These are phyloP conservation scores for Hirundo rustica DNA, from an alignment of 2,797 vertebrate genomes.

Conservation along the genomic window DNA sequence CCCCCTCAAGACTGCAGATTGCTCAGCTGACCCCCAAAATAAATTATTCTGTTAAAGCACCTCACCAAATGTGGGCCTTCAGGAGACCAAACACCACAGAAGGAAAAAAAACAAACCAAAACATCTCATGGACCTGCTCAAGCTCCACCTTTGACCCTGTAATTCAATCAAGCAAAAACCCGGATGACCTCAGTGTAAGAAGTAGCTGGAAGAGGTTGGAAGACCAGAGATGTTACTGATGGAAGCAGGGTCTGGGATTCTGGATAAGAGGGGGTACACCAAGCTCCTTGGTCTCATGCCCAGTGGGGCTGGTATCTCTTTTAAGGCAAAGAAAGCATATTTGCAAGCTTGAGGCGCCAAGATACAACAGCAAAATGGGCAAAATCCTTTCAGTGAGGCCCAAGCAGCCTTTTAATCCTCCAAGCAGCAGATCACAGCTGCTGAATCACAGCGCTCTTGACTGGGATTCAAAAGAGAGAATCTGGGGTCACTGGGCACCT, in stretches of 20 bases:
- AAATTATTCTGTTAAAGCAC: not conserved
- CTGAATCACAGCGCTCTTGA: not conserved
- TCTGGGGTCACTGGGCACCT: constrained; percentile 5
- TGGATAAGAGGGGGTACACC: too few species aligned
- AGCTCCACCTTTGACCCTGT: not conserved
- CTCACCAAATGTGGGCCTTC: not conserved
- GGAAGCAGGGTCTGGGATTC: not conserved
- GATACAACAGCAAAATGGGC: not conserved
- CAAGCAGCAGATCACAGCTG: constrained; percentile 31
- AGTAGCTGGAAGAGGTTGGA: not conserved
- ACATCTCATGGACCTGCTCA: not conserved
- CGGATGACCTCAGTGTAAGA: not conserved
- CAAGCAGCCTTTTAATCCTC: constrained; percentile 33
- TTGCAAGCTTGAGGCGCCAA: not conserved
- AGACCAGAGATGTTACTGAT: not conserved
- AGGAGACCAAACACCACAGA: not conserved
- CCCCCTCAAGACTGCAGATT: not conserved
- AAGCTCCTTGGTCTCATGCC: not conserved
- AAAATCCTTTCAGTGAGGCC: not conserved
- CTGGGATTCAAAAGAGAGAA: constrained; percentile 12
- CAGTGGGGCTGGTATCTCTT: not conserved
- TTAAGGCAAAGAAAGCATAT: not conserved
- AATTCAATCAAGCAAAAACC: not conserved
- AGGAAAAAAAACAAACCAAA: not conserved
- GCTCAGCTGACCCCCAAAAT: not conserved